Evolutionary conservation across 2,888 invertebrate species (phyloP).

Genomic region (Erebia ligea): DNA sequence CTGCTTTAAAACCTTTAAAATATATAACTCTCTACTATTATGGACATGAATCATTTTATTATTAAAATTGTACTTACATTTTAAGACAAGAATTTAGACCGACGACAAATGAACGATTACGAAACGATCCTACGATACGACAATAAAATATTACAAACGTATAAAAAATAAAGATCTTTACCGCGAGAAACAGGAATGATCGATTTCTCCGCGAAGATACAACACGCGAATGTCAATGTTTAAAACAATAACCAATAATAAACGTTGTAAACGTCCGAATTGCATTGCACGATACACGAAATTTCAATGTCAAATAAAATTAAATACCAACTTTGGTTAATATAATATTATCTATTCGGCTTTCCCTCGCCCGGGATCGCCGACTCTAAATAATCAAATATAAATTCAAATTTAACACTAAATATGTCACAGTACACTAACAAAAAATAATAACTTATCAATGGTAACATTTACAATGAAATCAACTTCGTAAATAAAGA

Average conservation of each 20-base stretch:
- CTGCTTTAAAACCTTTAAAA: conserved; percentile 75
- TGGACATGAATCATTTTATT: conserved; percentile 69
- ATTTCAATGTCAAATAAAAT: conserved; percentile 42
- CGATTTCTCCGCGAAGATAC: conserved; percentile 55
- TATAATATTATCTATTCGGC: conserved; percentile 49
- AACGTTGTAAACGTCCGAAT: not conserved
- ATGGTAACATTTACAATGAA: conserved; percentile 82
- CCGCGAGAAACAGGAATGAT: conserved; percentile 75
- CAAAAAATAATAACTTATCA: conserved; percentile 74
- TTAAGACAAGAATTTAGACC: conserved; percentile 73
- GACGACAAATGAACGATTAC: conserved; percentile 60
- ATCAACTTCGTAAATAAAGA: conserved; percentile 62
- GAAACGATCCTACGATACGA: conserved; percentile 56
- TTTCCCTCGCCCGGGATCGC: conserved; percentile 36
- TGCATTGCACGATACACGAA: conserved; percentile 45
- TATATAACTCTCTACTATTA: conserved; percentile 70
- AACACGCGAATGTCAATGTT: conserved; percentile 44
- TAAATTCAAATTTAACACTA: conserved; percentile 39
- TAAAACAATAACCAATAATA: conserved; percentile 28
- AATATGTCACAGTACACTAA: conserved; percentile 51
- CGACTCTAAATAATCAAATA: conserved; percentile 24
- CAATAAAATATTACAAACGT: conserved; percentile 64
- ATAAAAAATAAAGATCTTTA: conserved; percentile 82
- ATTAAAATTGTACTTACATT: conserved; percentile 77
- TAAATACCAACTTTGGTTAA: conserved; percentile 62